These are phyloP conservation scores for Istiophorus platypterus DNA, from an alignment of 2,113 vertebrate genomes.

Conservation along the genomic window DNA sequence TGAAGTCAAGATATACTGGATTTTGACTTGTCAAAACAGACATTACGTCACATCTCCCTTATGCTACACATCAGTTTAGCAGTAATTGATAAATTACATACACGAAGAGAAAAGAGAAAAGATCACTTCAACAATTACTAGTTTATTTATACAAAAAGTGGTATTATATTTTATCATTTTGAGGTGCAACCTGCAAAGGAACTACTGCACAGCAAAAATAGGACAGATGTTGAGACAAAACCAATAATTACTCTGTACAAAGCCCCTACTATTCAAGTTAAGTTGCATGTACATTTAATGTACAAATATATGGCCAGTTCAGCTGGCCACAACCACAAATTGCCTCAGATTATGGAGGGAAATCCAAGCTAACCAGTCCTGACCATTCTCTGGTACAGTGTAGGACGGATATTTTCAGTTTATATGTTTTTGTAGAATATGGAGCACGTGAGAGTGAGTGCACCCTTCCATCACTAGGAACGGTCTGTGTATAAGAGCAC, in stretches of 20 bases:
- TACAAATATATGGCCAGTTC: conserved; percentile 5
- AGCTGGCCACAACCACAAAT: conserved; percentile 46
- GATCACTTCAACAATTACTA: background rate
- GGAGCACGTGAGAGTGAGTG: background rate
- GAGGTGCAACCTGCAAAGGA: background rate
- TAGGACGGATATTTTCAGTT: background rate
- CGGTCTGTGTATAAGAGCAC: background rate
- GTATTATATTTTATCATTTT: conserved; percentile 6
- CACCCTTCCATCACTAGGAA: background rate
- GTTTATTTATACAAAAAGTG: too few relatives aligned
- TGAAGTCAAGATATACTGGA: background rate
- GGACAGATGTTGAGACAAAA: conserved; percentile 25
- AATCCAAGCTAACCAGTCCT: conserved; percentile 14
- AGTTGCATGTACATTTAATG: conserved; percentile 24
- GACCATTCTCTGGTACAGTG: conserved; percentile 16
- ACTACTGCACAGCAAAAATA: conserved; percentile 1
- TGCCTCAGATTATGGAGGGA: conserved; percentile 16
- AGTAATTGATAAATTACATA: background rate
- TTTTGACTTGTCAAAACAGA: background rate
- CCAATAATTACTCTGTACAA: conserved; percentile 23
- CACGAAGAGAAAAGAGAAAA: background rate
- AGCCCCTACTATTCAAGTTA: background rate
- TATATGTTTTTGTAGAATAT: background rate
- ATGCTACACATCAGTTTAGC: background rate
- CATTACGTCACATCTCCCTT: background rate